phyloP scores from a whole-genome alignment of 2,113 vertebrate species.

The Carlito syrichta region DNA sequence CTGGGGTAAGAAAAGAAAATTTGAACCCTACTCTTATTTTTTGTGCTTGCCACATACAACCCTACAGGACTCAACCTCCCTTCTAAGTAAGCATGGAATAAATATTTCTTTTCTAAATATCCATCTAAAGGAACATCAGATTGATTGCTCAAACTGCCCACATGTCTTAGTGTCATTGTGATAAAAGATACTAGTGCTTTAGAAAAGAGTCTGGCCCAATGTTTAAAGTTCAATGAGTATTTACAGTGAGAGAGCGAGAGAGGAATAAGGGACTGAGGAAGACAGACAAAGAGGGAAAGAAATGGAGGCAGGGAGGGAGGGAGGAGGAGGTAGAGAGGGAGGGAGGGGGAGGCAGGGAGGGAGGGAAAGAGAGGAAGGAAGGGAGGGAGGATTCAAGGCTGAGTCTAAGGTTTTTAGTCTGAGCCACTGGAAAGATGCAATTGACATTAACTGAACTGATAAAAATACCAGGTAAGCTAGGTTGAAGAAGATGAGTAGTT shows the following conservation, averaged over 20 bases:
- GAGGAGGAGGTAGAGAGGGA: not conserved
- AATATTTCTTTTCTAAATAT: not conserved
- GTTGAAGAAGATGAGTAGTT: not conserved
- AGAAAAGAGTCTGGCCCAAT: not conserved
- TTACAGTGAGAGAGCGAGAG: not conserved
- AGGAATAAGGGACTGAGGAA: too few species aligned
- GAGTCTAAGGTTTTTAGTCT: not conserved
- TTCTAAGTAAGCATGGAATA: not conserved
- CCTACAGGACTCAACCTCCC: not conserved
- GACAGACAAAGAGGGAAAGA: too few species aligned
- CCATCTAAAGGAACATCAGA: not conserved
- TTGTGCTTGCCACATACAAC: not conserved
- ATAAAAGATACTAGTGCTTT: not conserved
- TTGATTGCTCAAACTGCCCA: not conserved
- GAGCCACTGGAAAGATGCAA: not conserved
- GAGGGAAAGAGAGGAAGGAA: too few species aligned
- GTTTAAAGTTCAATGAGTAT: not conserved
- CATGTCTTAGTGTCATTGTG: not conserved
- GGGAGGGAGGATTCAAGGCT: not conserved
- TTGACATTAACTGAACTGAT: not conserved
- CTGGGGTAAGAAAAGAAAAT: not conserved
- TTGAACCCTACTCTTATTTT: not conserved
- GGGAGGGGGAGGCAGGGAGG: rapidly evolving
- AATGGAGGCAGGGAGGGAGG: too few species aligned
- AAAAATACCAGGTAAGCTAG: not conserved